Conservation (phyloP, 2,797 vertebrate species). For the Pogonophryne albipinna region DNA sequence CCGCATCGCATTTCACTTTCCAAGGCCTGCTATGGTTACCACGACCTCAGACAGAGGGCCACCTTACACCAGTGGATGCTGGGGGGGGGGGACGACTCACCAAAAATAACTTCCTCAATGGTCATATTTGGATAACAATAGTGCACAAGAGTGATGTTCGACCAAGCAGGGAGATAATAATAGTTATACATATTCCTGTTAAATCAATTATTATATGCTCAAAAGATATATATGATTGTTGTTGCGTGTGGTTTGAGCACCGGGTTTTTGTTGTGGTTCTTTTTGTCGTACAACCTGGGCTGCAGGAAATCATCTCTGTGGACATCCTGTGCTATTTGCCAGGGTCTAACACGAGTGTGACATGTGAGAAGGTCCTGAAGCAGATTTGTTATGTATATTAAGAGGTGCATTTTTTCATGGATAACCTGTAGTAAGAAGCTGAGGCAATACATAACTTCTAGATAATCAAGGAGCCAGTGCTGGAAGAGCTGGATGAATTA, state of each 20-base stretch:
- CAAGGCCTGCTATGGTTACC: constrained; percentile 87
- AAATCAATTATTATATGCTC: not conserved
- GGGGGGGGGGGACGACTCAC: constrained; percentile 5
- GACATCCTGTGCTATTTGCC: not conserved
- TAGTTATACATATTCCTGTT: not conserved
- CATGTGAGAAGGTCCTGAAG: not conserved
- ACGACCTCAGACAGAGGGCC: constrained; percentile 83
- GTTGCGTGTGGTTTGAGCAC: too few relatives aligned
- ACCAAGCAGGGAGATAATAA: too few relatives aligned
- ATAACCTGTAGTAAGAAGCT: not conserved
- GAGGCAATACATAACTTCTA: constrained; percentile 16
- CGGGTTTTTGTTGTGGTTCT: not conserved
- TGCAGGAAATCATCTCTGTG: not conserved
- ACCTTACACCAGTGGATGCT: constrained; percentile 74
- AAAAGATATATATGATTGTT: not conserved
- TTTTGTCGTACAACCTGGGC: not conserved
- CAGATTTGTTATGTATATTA: constrained; percentile 7
- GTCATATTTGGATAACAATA: constrained; percentile 39
- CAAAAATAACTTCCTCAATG: constrained; percentile 70
- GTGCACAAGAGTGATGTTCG: not conserved
- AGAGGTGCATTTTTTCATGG: not conserved
- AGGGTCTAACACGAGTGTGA: rapidly evolving
- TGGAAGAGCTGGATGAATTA: constrained; percentile 66
- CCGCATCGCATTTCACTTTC: constrained; percentile 87
- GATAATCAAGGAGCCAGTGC: constrained; percentile 48